Evolutionary conservation across 2,797 vertebrate species (phyloP).

Genomic region (Squalus acanthias): DNA sequence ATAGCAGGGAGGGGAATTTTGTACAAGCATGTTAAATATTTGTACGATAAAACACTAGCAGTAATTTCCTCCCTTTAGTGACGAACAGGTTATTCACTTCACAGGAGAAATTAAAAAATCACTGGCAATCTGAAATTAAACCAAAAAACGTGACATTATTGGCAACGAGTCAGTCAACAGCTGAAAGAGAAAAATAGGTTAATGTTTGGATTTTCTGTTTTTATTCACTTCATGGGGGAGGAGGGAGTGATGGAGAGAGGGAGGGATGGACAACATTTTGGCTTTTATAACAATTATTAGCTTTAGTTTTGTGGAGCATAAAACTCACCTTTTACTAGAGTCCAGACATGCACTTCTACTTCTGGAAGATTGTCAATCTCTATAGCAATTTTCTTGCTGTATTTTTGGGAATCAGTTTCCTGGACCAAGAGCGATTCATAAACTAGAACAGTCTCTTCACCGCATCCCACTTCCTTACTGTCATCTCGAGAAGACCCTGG

Average conservation of each 20-base stretch:
- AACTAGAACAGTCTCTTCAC: constrained; percentile 65
- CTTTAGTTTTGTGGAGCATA: neutral
- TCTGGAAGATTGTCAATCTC: constrained; percentile 61
- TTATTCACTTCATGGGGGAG: neutral
- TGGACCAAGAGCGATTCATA: constrained; percentile 62
- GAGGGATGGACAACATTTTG: neutral
- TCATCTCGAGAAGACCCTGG: constrained; percentile 57
- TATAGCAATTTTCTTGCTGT: constrained; percentile 65
- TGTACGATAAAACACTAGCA: neutral
- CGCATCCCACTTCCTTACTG: constrained; percentile 63
- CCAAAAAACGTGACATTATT: neutral
- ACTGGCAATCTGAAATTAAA: neutral
- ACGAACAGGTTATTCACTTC: neutral
- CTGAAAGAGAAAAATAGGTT: neutral
- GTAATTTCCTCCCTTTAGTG: neutral
- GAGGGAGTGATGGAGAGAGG: too few relatives aligned
- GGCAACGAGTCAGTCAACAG: neutral
- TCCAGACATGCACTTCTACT: constrained; percentile 67
- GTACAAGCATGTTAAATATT: neutral
- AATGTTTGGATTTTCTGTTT: neutral
- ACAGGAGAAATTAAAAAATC: neutral
- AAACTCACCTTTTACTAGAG: constrained; percentile 62
- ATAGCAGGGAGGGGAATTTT: neutral
- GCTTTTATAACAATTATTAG: neutral
- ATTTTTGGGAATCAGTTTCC: constrained; percentile 53